Base-by-base conservation (phyloP, 2,888 invertebrate genomes). In the Leptopilina myrica region DNA sequence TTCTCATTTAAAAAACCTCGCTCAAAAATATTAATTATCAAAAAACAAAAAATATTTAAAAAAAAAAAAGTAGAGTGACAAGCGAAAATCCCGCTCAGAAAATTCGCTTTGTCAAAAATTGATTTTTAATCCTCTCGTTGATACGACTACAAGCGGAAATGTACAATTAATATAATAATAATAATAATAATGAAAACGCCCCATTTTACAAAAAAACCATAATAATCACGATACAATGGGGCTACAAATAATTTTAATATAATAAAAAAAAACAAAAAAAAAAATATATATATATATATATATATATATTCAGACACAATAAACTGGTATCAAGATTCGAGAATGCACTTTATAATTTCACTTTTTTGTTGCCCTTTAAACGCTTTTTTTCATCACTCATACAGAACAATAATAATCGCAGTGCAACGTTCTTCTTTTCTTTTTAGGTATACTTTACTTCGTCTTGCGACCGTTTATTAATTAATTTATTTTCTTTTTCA, bases 261-360 rank as follows among this genome's bases (percentile, higher is more conserved):
- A 83, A 83, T 78, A 67, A 33, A 33, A 33, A 33, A 33, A 33
- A 79, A 79, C 73, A 83, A 83, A 80, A 82, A 86, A 46, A 46
- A 46, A 46, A n/a, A n/a, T n/a, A n/a, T n/a, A n/a, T n/a, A n/a
- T n/a, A 46, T 9, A 46, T 46, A 46, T 46, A 46, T 46, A 46
- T 46, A 7, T 46, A 46, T 84, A 87, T 84, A 82, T 84, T 82
- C 81, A 81, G 81, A 82, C 85, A 85, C 81, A 83, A 83, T 83
- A 85, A 84, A 83, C 85, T 81, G 80, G 84, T 85, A 84, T 85
- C 84, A 81, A 84, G 81, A 82, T 84, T 82, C 82, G 84, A 85
- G 83, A 86, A 85, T 85, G 84, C 83, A 84, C 82, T 85, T 82
- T 56, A 76, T 78, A 67, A 67, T 69, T 80, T 73, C 75, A 76